A percentile compares a stretch with the other conserved stretches of the same genome.
These are phyloP conservation scores for Beris morrisii DNA, from an alignment of 2,888 invertebrate genomes.

Conservation along the genomic window DNA sequence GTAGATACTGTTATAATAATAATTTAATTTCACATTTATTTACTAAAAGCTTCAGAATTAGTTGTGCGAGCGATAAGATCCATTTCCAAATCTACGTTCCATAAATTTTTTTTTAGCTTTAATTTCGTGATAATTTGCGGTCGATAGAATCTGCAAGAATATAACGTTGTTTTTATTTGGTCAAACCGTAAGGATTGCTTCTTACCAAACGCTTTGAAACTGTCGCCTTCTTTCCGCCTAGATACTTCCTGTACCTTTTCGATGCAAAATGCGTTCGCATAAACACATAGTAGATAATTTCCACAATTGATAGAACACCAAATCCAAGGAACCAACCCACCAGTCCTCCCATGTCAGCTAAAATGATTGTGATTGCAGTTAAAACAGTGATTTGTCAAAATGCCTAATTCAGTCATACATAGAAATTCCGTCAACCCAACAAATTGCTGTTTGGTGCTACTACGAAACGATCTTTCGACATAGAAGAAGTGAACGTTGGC, in stretches of 20 bases:
- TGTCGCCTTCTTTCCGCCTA: not conserved
- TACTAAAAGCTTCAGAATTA: no score
- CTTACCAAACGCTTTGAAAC: not conserved
- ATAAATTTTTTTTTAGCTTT: no score
- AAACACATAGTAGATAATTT: conserved; percentile 70
- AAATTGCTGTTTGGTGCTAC: conserved; percentile 73
- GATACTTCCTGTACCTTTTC: not conserved
- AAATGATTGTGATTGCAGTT: conserved; percentile 44
- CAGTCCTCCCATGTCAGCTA: conserved; percentile 79
- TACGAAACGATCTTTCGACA: conserved; percentile 68
- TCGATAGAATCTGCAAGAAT: no score
- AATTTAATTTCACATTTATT: no score
- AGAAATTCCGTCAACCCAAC: conserved; percentile 82
- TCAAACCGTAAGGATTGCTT: no score
- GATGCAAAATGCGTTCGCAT: conserved; percentile 62
- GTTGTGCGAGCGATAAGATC: no score
- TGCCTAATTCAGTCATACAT: conserved; percentile 61
- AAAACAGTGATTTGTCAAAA: conserved; percentile 43
- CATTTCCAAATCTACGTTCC: no score
- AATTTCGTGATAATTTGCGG: no score
- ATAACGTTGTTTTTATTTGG: no score
- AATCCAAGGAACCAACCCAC: conserved; percentile 80
- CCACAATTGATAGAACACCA: conserved; percentile 75
- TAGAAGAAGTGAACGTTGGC: conserved; percentile 76
- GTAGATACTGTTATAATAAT: no score